Percentiles rank a stretch among this genome's conserved stretches.
phyloP scores from a whole-genome alignment of 2,113 vertebrate species.

The Illadopsis cleaveri region DNA sequence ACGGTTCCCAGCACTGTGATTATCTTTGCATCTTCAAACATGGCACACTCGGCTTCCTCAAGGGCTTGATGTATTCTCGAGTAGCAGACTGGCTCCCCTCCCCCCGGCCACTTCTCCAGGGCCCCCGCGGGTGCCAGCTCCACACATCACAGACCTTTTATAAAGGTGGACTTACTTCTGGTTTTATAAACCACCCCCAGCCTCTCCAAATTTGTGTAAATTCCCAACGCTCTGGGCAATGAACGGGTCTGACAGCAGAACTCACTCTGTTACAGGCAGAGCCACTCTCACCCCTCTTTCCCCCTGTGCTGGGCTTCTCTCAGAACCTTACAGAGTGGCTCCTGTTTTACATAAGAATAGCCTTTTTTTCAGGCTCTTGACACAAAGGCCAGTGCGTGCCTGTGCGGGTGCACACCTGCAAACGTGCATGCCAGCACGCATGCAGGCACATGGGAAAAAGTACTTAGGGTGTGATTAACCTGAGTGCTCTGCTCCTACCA shows the following conservation, averaged over 20 bases:
- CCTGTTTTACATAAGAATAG: not conserved
- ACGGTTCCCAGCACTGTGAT: slow-evolving; percentile 98
- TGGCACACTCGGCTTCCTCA: slow-evolving; percentile 98
- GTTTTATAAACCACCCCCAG: not conserved
- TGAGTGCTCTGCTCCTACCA: not conserved
- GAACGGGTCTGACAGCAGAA: not conserved
- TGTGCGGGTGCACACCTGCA: accelerated
- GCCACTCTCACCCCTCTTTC: not conserved
- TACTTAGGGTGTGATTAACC: not conserved
- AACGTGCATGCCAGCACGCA: not conserved
- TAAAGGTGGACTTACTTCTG: slow-evolving; percentile 40
- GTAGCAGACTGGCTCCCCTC: slow-evolving; percentile 63
- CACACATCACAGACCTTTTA: slow-evolving; percentile 46
- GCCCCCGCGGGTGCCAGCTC: slow-evolving; percentile 9
- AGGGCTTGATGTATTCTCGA: slow-evolving; percentile 97
- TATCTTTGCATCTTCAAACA: slow-evolving; percentile 99
- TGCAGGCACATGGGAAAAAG: not conserved
- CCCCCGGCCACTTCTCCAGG: slow-evolving; percentile 57
- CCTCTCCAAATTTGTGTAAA: not conserved
- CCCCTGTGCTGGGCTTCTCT: not conserved
- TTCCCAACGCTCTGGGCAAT: not conserved
- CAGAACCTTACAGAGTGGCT: not conserved
- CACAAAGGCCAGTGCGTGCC: not conserved
- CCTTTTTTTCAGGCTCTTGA: not conserved
- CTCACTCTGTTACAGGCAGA: not conserved